phyloP scores from a whole-genome alignment of 2,113 vertebrate genomes.

The Calyptommatus sinebrachiatus region DNA sequence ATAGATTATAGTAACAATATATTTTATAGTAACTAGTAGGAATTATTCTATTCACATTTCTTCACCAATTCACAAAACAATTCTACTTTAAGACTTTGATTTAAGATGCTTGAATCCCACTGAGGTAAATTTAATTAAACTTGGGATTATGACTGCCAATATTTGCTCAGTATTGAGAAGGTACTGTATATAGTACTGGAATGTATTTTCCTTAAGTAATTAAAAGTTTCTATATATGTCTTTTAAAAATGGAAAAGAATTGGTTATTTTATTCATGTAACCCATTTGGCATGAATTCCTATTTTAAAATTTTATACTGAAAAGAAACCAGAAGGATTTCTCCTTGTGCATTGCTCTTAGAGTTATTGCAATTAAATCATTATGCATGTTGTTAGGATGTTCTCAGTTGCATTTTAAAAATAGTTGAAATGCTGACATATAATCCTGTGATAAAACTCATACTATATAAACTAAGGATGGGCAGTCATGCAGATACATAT shows the following conservation, averaged over 20 bases:
- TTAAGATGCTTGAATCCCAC: not conserved
- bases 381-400: not conserved
- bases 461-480: slow-evolving; percentile 5
- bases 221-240: not conserved
- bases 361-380: not conserved
- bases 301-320: too few relatives aligned
- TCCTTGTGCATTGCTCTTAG: not conserved
- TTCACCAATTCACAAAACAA: not conserved
- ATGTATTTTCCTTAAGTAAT: not conserved
- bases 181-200: not conserved
- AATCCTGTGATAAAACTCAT: not conserved
- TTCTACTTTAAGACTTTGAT: not conserved
- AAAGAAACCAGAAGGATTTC: too few relatives aligned
- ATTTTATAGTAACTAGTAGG: not conserved
- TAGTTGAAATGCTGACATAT: slow-evolving; percentile 17
- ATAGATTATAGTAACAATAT: too few relatives aligned
- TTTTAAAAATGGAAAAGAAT: not conserved
- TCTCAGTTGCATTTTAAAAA: slow-evolving; percentile 28
- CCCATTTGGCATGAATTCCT: too few relatives aligned
- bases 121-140: not conserved
- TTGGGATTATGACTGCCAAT: too few relatives aligned
- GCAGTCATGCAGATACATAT: not conserved
- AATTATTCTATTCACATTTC: not conserved
- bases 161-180: too few relatives aligned
- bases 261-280: not conserved